Conservation (phyloP, 2,113 vertebrate genomes). For the Marmota flaviventris region DNA sequence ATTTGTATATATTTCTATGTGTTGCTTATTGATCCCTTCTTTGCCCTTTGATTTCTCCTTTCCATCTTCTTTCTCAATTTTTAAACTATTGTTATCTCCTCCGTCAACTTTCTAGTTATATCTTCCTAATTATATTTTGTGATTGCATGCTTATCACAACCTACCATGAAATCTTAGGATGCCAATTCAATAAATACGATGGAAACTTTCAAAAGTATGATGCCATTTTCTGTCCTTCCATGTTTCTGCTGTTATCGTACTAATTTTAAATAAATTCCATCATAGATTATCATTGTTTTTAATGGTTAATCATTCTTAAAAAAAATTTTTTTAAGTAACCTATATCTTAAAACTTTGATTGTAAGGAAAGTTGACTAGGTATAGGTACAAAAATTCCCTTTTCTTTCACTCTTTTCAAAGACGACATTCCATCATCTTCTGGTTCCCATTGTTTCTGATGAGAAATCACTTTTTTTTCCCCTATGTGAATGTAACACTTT, state of each 20-base stretch:
- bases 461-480: neutral
- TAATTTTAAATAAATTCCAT: neutral
- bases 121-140: neutral
- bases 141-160: neutral
- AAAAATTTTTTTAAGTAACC: neutral
- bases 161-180: neutral
- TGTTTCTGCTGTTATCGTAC: neutral
- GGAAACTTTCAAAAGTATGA: neutral
- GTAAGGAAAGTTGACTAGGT: neutral
- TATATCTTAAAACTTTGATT: neutral
- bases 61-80: neutral
- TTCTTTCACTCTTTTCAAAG: neutral
- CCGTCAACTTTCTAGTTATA: neutral
- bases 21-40: neutral
- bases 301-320: neutral
- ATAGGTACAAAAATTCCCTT: neutral
- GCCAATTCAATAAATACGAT: neutral
- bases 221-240: neutral
- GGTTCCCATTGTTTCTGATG: neutral
- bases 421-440: neutral
- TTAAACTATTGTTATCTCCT: neutral
- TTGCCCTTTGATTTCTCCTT: neutral
- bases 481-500: neutral
- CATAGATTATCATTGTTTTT: neutral
- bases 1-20: neutral